Conservation (phyloP, 1,140 invertebrate genomes). For the Drosophila hydei region DNA sequence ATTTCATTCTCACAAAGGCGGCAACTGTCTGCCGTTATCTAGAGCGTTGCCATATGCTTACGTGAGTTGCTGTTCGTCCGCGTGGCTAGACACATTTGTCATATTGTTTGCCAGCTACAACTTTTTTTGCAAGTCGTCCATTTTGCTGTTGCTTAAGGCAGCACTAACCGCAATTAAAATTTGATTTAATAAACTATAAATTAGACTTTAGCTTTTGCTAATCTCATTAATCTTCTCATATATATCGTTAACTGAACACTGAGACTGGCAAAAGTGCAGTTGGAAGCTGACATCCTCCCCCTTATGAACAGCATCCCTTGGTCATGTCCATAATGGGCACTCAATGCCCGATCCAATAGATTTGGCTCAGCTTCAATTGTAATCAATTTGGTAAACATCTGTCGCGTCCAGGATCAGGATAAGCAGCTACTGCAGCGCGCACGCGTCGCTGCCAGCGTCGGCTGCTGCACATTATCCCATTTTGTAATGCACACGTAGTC, state of each 20-base stretch:
- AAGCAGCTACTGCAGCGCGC: conserved; percentile 40
- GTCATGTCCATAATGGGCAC: conserved; percentile 30
- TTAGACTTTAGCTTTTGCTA: conserved; percentile 33
- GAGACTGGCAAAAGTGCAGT: conserved; percentile 37
- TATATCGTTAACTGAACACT: conserved; percentile 61
- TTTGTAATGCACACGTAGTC: conserved; percentile 70
- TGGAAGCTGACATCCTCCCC: conserved; percentile 1
- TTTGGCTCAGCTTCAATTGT: conserved; percentile 48
- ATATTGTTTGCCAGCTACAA: conserved; percentile 36
- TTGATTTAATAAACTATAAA: conserved; percentile 42
- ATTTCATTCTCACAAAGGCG: conserved; percentile 15
- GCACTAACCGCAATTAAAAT: conserved; percentile 49
- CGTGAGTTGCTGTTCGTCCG: neutral
- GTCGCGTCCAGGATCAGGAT: conserved; percentile 59
- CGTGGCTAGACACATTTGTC: conserved; percentile 76
- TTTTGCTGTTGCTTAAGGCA: conserved; percentile 57
- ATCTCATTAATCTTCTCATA: conserved; percentile 67
- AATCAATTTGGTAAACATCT: conserved; percentile 82
- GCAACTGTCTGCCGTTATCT: conserved; percentile 56
- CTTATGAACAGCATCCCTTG: neutral
- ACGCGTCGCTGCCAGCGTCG: conserved; percentile 59
- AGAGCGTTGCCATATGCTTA: conserved; percentile 44
- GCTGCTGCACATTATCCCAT: conserved; percentile 71
- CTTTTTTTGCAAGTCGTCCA: neutral
- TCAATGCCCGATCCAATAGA: conserved; percentile 61